These are phyloP conservation scores for Coptodon rendalli DNA, from an alignment of 2,113 vertebrate species.

Conservation along the genomic window DNA sequence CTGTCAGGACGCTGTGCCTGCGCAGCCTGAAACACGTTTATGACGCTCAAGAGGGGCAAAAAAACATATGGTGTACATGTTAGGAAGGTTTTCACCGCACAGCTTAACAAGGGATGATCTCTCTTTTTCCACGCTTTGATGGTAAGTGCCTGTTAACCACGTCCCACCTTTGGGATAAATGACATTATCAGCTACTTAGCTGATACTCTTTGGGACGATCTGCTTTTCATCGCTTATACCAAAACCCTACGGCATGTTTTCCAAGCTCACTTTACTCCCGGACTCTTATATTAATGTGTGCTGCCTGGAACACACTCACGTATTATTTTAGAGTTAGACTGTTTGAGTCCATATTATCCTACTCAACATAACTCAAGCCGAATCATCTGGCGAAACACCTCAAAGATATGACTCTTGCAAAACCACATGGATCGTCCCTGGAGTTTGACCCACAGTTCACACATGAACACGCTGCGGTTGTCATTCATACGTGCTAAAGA, in stretches of 20 bases:
- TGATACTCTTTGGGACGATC: constrained; percentile 11
- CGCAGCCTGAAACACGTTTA: constrained; percentile 52
- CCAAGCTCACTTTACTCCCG: neutral
- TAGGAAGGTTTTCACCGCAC: constrained; percentile 33
- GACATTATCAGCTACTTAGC: constrained; percentile 51
- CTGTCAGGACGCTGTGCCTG: constrained; percentile 51
- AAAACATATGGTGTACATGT: constrained; percentile 57
- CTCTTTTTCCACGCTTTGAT: constrained; percentile 47
- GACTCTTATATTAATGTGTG: neutral
- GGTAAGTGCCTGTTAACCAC: constrained; percentile 35
- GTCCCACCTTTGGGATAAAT: constrained; percentile 34
- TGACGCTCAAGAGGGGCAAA: constrained; percentile 31
- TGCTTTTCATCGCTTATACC: constrained; percentile 27
- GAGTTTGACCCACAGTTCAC: neutral
- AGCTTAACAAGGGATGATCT: constrained; percentile 29
- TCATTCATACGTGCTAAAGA: neutral
- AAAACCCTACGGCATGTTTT: neutral
- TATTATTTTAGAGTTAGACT: neutral
- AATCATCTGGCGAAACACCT: neutral
- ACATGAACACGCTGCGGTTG: neutral
- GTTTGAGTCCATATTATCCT: neutral
- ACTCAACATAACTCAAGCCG: neutral
- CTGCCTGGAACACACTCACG: neutral
- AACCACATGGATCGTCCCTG: neutral
- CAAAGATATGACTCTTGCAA: neutral